phyloP scores from a whole-genome alignment of 2,888 invertebrate genomes.

The Brassicogethes aeneus region DNA sequence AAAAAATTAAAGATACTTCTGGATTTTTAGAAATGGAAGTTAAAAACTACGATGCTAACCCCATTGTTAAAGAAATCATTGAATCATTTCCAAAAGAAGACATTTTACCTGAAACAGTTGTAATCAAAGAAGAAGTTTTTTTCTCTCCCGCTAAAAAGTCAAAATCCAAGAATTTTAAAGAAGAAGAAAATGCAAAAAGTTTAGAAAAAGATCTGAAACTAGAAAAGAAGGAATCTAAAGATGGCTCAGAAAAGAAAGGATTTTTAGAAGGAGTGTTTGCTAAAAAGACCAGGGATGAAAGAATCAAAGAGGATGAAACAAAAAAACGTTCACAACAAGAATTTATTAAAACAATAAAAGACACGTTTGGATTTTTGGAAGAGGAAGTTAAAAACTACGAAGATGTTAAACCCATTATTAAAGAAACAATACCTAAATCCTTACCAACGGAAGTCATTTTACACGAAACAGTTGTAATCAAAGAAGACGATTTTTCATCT shows the following conservation, averaged over 20 bases:
- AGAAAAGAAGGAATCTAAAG: too few species aligned
- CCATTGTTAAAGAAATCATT: conserved; percentile 6
- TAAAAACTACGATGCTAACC: conserved; percentile 28
- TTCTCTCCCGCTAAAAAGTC: background rate
- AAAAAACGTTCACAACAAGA: conserved; percentile 13
- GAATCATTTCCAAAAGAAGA: background rate
- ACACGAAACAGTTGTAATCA: background rate
- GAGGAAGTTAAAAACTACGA: conserved; percentile 21
- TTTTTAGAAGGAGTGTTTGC: conserved; percentile 1
- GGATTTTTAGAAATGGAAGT: conserved; percentile 28
- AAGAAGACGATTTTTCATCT: too few species aligned
- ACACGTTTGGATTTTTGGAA: conserved; percentile 17
- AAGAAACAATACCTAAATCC: too few species aligned
- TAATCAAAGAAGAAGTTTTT: background rate
- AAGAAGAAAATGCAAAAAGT: conserved; percentile 8
- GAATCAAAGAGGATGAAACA: too few species aligned
- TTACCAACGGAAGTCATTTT: background rate
- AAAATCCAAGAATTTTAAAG: conserved; percentile 1
- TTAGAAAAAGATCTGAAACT: conserved; percentile 14
- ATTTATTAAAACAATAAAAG: conserved; percentile 14
- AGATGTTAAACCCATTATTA: conserved; percentile 15
- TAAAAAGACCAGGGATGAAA: conserved; percentile 5
- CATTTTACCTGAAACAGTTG: background rate
- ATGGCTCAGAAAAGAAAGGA: background rate
- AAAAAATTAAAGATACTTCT: conserved; percentile 26